phyloP scores from a whole-genome alignment of 2,888 invertebrate genomes.

The Cryptocephalus moraei region DNA sequence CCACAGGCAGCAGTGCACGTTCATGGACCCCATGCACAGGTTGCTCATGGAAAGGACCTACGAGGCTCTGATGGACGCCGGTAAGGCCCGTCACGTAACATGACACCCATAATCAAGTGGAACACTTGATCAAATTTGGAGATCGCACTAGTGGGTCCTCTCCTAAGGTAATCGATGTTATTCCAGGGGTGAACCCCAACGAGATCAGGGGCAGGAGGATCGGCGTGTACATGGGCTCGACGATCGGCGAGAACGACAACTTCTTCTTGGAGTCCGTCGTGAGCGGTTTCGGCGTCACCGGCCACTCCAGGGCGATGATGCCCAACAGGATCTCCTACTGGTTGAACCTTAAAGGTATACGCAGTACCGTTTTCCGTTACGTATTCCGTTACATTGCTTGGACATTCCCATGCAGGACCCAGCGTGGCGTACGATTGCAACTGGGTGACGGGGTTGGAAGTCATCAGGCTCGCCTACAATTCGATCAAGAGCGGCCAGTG shows the following conservation, averaged over 20 bases:
- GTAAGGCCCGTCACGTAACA: constrained; percentile 20
- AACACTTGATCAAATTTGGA: no score
- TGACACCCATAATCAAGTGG: no score
- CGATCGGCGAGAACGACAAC: constrained; percentile 40
- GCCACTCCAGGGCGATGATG: constrained; percentile 86
- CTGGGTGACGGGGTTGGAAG: constrained; percentile 57
- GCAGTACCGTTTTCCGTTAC: no score
- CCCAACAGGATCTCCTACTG: constrained; percentile 88
- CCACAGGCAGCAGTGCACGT: constrained; percentile 37
- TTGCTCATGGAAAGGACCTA: constrained; percentile 36
- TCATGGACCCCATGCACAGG: constrained; percentile 41
- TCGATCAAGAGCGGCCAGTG: constrained; percentile 75
- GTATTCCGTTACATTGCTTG: no score
- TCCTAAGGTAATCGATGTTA: no score
- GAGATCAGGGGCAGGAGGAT: constrained; percentile 36
- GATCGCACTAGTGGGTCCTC: no score
- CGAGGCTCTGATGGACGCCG: constrained; percentile 41
- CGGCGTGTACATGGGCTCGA: constrained; percentile 38
- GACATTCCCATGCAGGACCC: constrained; percentile 33
- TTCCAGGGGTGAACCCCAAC: constrained; percentile 35
- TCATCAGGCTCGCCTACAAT: constrained; percentile 57
- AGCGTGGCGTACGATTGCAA: constrained; percentile 54
- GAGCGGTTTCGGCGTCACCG: constrained; percentile 56
- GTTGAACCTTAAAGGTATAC: constrained; percentile 74
- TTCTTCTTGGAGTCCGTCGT: constrained; percentile 42